phyloP scores from a whole-genome alignment of 2,888 invertebrate genomes.

The Cataglyphis livida region DNA sequence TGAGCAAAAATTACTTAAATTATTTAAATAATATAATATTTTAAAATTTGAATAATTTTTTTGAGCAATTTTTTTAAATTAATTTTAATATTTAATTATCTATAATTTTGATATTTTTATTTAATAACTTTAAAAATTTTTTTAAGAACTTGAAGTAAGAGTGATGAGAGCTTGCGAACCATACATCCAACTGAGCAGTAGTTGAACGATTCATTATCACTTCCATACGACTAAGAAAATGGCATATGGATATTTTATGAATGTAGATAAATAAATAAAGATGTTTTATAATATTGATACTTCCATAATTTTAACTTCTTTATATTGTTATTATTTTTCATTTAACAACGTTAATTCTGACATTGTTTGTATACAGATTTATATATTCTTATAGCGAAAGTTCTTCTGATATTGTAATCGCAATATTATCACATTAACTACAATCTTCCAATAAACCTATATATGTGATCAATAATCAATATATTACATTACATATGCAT shows the following conservation, averaged over 20 bases:
- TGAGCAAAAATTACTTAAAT: background rate
- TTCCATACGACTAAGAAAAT: background rate
- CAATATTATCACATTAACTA: background rate
- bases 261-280: background rate
- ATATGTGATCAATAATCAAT: background rate
- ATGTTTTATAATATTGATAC: background rate
- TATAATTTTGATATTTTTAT: background rate
- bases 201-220: background rate
- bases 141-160: slow-evolving; percentile 28
- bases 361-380: background rate
- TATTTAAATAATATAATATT: background rate
- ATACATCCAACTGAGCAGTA: slow-evolving; percentile 19
- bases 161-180: slow-evolving; percentile 40
- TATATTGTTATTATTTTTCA: background rate
- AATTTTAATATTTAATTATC: background rate
- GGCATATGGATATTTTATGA: background rate
- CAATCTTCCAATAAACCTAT: background rate
- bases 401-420: background rate
- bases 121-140: background rate
- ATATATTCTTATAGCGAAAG: background rate
- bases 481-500: background rate
- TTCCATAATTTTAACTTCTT: background rate
- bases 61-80: too few species aligned
- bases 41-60: background rate
- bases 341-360: background rate